Conservation (phyloP, 2,797 vertebrate species). For the Allobates femoralis region DNA sequence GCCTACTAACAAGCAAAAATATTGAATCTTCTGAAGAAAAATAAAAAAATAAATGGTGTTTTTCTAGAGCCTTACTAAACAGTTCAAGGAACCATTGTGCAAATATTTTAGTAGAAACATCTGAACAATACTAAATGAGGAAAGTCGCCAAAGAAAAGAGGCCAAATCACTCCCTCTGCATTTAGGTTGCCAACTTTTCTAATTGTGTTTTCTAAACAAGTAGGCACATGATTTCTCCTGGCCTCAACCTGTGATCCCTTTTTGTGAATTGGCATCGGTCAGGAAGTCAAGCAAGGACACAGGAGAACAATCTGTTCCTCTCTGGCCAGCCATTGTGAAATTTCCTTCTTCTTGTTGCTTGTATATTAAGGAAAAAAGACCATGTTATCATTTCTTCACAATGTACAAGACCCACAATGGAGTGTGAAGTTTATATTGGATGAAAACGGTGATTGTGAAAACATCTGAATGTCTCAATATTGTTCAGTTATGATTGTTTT, state of each 20-base stretch:
- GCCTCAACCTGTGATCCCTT: conserved; percentile 43
- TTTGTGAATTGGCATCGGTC: conserved; percentile 40
- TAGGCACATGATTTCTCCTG: conserved; percentile 51
- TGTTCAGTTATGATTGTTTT: not conserved
- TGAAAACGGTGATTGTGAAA: no score
- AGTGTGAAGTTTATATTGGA: not conserved
- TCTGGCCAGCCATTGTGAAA: conserved; percentile 1
- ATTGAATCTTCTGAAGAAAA: conserved; percentile 18
- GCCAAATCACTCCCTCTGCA: conserved; percentile 25
- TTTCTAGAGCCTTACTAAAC: conserved; percentile 33
- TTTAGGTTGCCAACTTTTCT: conserved; percentile 44
- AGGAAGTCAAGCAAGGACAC: conserved; percentile 54
- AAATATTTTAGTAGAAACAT: conserved; percentile 50
- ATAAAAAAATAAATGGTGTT: conserved; percentile 21
- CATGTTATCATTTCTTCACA: not conserved
- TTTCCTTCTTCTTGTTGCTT: not conserved
- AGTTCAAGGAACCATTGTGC: conserved; percentile 48
- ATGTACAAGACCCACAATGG: not conserved
- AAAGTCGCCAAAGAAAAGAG: not conserved
- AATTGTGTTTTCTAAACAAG: conserved; percentile 56
- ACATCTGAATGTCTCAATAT: not conserved
- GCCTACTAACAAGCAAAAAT: not conserved
- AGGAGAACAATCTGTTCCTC: conserved; percentile 2
- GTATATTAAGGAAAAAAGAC: not conserved
- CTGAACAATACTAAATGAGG: not conserved